Conservation (phyloP, 2,888 invertebrate genomes). For the Pinctada fucata region DNA sequence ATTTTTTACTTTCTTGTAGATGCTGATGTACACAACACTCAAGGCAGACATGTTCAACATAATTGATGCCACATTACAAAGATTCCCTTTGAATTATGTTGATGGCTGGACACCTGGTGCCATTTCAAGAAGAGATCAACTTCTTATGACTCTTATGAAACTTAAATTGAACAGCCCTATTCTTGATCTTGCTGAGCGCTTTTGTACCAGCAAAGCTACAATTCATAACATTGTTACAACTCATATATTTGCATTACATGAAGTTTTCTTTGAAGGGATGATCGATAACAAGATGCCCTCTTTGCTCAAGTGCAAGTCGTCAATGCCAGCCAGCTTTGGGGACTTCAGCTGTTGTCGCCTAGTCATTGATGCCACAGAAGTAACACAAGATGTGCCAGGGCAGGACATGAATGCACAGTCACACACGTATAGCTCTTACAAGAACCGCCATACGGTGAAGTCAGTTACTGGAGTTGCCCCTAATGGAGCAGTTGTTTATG, state of each 20-base stretch:
- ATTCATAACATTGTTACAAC: too few relatives aligned
- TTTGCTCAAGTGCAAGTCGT: constrained; percentile 21
- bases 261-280: constrained; percentile 8
- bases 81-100: too few relatives aligned
- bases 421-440: too few relatives aligned
- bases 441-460: too few relatives aligned
- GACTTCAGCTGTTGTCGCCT: constrained; percentile 20
- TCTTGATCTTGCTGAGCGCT: too few relatives aligned
- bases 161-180: too few relatives aligned
- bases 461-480: too few relatives aligned
- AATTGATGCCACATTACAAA: constrained; percentile 7
- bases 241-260: neutral
- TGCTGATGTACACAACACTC: constrained; percentile 16
- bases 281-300: constrained; percentile 2
- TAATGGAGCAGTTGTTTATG: too few relatives aligned
- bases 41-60: constrained; percentile 17
- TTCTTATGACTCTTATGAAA: constrained; percentile 6
- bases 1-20: neutral
- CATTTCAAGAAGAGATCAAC: constrained; percentile 8
- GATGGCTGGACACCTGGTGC: too few relatives aligned
- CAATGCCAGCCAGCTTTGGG: constrained; percentile 14
- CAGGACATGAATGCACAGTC: constrained; percentile 11
- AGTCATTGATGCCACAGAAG: constrained; percentile 21
- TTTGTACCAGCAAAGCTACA: too few relatives aligned
- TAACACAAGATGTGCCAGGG: constrained; percentile 16